Evolutionary conservation across 2,113 vertebrate species (phyloP).

Genomic region (Coreoperca whiteheadi): DNA sequence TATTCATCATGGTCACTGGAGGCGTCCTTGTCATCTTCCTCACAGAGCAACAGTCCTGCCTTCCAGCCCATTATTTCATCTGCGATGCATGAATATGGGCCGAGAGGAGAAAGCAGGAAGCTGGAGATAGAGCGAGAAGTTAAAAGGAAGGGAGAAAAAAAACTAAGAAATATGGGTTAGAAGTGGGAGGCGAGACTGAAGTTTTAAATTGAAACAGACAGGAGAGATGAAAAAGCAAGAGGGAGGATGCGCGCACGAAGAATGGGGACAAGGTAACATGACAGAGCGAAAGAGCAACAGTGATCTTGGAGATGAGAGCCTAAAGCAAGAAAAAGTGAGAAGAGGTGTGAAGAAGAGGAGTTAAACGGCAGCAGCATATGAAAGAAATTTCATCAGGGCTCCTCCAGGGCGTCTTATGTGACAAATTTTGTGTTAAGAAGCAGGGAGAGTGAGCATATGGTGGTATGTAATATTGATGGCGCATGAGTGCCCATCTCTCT

Average conservation of each 20-base stretch:
- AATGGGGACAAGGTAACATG: slow-evolving; percentile 36
- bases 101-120: not conserved
- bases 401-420: slow-evolving; percentile 67
- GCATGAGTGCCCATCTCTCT: slow-evolving; percentile 47
- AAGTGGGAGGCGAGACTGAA: slow-evolving; percentile 28
- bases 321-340: slow-evolving; percentile 30
- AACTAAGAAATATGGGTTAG: slow-evolving; percentile 21
- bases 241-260: slow-evolving; percentile 11
- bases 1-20: slow-evolving; percentile 32
- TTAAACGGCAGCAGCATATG: slow-evolving; percentile 54
- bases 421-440: slow-evolving; percentile 60
- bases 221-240: slow-evolving; percentile 18
- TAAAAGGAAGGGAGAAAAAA: slow-evolving; percentile 1
- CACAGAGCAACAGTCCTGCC: slow-evolving; percentile 7
- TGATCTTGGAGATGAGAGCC: slow-evolving; percentile 49
- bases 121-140: not conserved
- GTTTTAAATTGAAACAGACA: slow-evolving; percentile 50
- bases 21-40: slow-evolving; percentile 23
- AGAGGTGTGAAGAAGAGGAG: slow-evolving; percentile 22
- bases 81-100: slow-evolving; percentile 11
- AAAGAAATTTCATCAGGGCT: slow-evolving; percentile 52
- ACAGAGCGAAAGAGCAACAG: slow-evolving; percentile 45
- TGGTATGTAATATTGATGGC: slow-evolving; percentile 73
- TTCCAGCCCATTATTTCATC: slow-evolving; percentile 38
- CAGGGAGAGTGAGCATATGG: slow-evolving; percentile 65